Percentiles rank a stretch among this genome's conserved stretches.
These are phyloP conservation scores for Agrochola macilenta DNA, from an alignment of 2,888 invertebrate species.

Conservation along the genomic window DNA sequence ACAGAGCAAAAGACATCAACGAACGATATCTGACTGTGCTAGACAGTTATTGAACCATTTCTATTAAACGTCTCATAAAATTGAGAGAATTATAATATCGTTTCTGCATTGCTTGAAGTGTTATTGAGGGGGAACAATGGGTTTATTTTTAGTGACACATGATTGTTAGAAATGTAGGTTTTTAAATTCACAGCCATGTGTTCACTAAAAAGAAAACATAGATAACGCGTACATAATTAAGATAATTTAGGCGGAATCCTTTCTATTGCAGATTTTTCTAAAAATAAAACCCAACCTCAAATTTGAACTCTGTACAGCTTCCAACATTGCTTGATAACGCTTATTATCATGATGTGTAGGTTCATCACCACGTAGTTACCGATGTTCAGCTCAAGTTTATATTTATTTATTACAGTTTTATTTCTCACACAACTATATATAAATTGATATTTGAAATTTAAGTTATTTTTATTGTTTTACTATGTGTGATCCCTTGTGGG, in stretches of 20 bases:
- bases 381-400: too few relatives aligned
- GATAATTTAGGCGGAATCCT: background rate
- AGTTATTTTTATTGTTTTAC: too few relatives aligned
- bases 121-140: too few relatives aligned
- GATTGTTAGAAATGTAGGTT: background rate
- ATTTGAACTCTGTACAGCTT: background rate
- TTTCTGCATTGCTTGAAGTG: background rate
- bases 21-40: background rate
- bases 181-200: too few relatives aligned
- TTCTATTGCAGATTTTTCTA: background rate
- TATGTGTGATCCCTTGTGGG: too few relatives aligned
- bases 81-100: background rate
- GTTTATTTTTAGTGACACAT: background rate
- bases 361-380: too few relatives aligned
- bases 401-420: too few relatives aligned
- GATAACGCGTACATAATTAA: background rate
- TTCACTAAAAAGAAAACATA: background rate
- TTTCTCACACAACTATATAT: too few relatives aligned
- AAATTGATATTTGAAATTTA: too few relatives aligned
- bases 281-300: background rate
- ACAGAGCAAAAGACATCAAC: conserved; percentile 64
- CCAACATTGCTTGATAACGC: background rate
- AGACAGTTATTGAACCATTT: background rate
- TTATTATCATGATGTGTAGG: background rate
- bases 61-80: background rate